Percentiles rank a stretch among this genome's conserved stretches.
These are phyloP conservation scores for Sebastiscus tertius DNA, from an alignment of 2,797 vertebrate genomes.

Conservation along the genomic window DNA sequence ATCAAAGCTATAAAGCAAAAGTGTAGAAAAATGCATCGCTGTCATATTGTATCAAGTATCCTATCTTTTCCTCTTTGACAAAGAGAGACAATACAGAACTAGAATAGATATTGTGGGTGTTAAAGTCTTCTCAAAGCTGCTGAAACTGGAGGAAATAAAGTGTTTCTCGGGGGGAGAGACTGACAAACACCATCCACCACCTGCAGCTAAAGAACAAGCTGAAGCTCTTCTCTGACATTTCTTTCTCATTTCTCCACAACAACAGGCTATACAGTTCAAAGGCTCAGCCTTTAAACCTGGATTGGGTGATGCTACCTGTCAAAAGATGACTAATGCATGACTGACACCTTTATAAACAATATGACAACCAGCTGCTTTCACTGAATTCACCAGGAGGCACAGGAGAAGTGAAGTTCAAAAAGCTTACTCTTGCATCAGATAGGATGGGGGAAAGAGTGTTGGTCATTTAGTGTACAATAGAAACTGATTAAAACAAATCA, in stretches of 20 bases:
- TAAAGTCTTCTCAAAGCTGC: background rate
- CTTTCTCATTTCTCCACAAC: constrained; percentile 46
- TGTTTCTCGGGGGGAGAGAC: background rate
- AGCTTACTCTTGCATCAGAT: background rate
- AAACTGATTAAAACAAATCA: background rate
- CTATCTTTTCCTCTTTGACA: background rate
- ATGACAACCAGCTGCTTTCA: constrained; percentile 30
- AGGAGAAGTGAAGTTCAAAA: background rate
- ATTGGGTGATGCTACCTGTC: constrained; percentile 62
- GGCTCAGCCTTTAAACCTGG: constrained; percentile 35
- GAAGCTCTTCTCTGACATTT: constrained; percentile 46
- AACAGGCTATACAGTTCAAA: constrained; percentile 66
- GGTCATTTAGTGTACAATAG: background rate
- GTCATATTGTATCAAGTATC: background rate
- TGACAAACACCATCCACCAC: constrained; percentile 18
- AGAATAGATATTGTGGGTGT: background rate
- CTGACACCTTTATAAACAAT: constrained; percentile 64
- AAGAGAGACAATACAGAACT: background rate
- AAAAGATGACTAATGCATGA: constrained; percentile 62
- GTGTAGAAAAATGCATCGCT: background rate
- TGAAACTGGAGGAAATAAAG: background rate
- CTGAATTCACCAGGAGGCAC: constrained; percentile 16
- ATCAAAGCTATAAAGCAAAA: background rate
- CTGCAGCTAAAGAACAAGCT: constrained; percentile 48
- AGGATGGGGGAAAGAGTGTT: background rate